Conservation (phyloP, 2,113 vertebrate species). For the Nannobrachium achirus region DNA sequence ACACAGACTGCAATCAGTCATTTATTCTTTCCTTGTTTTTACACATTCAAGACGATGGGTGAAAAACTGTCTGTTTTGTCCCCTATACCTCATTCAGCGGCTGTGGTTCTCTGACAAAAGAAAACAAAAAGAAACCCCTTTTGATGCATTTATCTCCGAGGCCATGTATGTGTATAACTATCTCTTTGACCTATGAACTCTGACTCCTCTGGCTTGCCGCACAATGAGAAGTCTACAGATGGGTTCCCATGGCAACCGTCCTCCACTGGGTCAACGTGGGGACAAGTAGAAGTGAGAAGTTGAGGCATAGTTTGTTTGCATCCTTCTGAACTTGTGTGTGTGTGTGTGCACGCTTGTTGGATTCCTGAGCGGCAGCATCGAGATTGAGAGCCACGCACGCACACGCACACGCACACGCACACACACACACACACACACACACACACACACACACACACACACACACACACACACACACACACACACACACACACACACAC, state of each 20-base stretch:
- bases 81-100: neutral
- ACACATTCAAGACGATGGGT: neutral
- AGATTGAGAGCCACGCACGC: no score
- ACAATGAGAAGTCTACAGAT: constrained; percentile 60
- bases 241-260: constrained; percentile 64
- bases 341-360: neutral
- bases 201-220: constrained; percentile 66
- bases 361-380: no score
- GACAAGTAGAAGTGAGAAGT: constrained; percentile 39
- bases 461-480: constrained; percentile 13
- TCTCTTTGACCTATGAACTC: constrained; percentile 67
- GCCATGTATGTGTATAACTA: constrained; percentile 54
- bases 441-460: neutral
- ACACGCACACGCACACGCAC: no score
- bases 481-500: constrained; percentile 9
- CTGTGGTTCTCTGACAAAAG: no score
- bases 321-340: neutral
- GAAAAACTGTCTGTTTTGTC: constrained; percentile 36
- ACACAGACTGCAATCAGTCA: no score
- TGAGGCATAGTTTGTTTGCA: neutral
- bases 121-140: constrained; percentile 14
- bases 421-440: no score
- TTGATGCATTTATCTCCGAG: constrained; percentile 49
- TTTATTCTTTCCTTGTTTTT: no score
- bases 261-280: constrained; percentile 57